Percentiles rank a stretch among this genome's conserved stretches.
Conservation (phyloP, 2,797 vertebrate genomes). For the Cossypha caffra region DNA sequence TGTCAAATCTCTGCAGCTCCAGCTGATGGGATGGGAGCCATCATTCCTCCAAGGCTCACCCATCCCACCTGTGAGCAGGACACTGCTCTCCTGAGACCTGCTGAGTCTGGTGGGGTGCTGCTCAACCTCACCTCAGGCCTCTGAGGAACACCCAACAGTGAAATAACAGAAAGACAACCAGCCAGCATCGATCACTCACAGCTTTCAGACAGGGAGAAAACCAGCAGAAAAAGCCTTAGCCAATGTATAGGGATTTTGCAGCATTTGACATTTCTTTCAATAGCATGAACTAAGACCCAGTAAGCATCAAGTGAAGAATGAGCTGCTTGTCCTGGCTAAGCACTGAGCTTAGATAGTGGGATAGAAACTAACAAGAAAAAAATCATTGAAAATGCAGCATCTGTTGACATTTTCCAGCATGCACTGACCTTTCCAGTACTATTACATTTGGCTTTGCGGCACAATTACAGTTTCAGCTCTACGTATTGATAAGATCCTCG, state of each 20-base stretch:
- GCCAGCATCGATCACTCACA: fast-evolving
- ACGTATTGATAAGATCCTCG: fast-evolving
- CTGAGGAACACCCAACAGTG: neutral
- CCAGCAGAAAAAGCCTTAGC: neutral
- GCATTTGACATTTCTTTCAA: neutral
- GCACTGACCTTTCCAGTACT: neutral
- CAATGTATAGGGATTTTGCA: neutral
- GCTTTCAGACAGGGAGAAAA: neutral
- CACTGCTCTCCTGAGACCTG: neutral
- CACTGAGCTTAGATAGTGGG: neutral
- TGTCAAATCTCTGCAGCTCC: neutral
- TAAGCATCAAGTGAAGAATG: neutral
- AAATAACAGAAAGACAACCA: neutral
- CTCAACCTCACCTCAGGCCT: neutral
- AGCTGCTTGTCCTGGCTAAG: neutral
- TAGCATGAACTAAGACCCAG: neutral
- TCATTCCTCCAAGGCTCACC: neutral
- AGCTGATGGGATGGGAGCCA: neutral
- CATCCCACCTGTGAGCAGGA: neutral
- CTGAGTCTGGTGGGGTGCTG: neutral
- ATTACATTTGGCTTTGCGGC: neutral
- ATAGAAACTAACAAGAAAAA: neutral
- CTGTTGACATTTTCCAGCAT: neutral
- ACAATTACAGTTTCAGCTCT: neutral
- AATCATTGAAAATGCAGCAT: neutral